Percentiles rank a stretch among this genome's conserved stretches.
Conservation (phyloP, 1,140 invertebrate species). For the Luehdorfia chinensis region DNA sequence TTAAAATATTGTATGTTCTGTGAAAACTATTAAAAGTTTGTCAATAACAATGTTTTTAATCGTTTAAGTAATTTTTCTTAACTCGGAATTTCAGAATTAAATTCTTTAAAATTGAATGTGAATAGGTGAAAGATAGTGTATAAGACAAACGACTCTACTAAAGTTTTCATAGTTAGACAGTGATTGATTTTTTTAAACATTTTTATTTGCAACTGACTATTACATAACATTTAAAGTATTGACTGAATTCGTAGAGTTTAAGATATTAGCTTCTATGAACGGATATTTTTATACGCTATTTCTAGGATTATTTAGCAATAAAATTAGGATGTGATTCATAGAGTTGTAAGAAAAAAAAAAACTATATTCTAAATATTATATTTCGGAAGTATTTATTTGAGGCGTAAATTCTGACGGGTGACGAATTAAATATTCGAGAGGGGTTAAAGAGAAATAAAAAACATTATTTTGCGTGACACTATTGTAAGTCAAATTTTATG, state of each 20-base stretch:
- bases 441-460: conserved; percentile 6
- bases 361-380: conserved; percentile 28
- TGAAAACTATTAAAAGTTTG: too few relatives aligned
- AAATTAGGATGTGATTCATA: conserved; percentile 46
- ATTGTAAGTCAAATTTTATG: conserved; percentile 2
- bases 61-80: too few relatives aligned
- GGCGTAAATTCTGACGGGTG: conserved; percentile 32
- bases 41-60: too few relatives aligned
- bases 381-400: conserved; percentile 28
- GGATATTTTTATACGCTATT: conserved; percentile 26
- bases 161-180: too few relatives aligned
- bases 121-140: too few relatives aligned
- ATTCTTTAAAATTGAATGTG: too few relatives aligned
- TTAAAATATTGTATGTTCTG: too few relatives aligned
- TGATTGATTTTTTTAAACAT: too few relatives aligned
- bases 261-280: conserved; percentile 15
- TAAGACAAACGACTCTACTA: too few relatives aligned
- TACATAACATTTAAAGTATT: too few relatives aligned
- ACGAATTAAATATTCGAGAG: neutral
- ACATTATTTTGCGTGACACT: conserved; percentile 7
- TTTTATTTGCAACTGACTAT: too few relatives aligned
- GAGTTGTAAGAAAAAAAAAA: conserved; percentile 23
- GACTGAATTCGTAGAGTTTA: conserved; percentile 53
- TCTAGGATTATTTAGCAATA: conserved; percentile 48
- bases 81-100: too few relatives aligned